phyloP scores from a whole-genome alignment of 2,113 vertebrate species.

The Mola mola region DNA sequence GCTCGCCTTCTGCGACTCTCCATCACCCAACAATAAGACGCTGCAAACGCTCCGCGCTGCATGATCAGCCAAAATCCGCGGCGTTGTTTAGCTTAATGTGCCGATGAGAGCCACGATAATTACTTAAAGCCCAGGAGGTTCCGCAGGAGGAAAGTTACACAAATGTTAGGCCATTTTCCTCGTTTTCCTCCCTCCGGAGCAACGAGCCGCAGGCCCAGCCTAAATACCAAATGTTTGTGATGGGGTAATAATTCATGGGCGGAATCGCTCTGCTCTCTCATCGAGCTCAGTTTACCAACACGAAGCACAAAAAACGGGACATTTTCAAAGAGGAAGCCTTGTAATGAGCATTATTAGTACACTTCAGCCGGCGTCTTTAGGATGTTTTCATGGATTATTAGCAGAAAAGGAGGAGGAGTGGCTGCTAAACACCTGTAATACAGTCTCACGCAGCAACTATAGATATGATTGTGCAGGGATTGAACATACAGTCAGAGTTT shows the following conservation, averaged over 20 bases:
- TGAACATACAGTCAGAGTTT: slow-evolving; percentile 20
- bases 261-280: slow-evolving; percentile 15
- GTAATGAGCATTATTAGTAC: slow-evolving; percentile 49
- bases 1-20: slow-evolving; percentile 6
- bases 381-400: slow-evolving; percentile 36
- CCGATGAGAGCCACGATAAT: slow-evolving; percentile 48
- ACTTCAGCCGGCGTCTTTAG: slow-evolving; percentile 27
- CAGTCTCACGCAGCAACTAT: neutral
- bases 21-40: slow-evolving; percentile 29
- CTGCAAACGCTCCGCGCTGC: neutral
- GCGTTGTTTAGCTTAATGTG: slow-evolving; percentile 50
- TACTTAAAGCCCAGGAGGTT: slow-evolving; percentile 44
- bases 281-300: slow-evolving; percentile 9
- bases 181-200: slow-evolving; percentile 19
- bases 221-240: slow-evolving; percentile 39
- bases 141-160: slow-evolving; percentile 26
- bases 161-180: slow-evolving; percentile 27
- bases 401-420: slow-evolving; percentile 7
- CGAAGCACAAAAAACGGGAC: slow-evolving; percentile 24
- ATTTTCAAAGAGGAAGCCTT: slow-evolving; percentile 19
- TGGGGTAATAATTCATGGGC: slow-evolving; percentile 53
- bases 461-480: slow-evolving; percentile 25
- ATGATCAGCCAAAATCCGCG: slow-evolving; percentile 45
- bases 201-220: slow-evolving; percentile 28
- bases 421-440: slow-evolving; percentile 15